A percentile compares a stretch with the other conserved stretches of the same genome.
Evolutionary conservation across 30 jellyfish, hydroid and myxozoan species (phyloP).

Genomic region (Chironex yamaguchii): DNA sequence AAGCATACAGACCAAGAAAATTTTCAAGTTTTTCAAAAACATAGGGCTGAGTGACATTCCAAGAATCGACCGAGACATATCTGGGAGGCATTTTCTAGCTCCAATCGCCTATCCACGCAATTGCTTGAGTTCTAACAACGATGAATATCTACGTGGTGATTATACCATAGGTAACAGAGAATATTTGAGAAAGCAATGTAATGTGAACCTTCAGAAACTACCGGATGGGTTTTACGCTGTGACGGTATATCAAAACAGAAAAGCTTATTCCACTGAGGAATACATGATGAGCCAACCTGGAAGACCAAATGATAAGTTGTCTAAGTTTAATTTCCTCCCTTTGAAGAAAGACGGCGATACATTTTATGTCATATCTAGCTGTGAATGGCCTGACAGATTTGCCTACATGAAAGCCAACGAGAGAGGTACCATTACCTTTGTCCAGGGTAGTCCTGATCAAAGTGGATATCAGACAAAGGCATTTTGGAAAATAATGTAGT

Average conservation of each 20-base stretch:
- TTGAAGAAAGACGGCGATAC: no score
- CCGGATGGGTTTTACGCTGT: neutral
- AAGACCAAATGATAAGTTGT: neutral
- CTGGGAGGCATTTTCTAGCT: neutral
- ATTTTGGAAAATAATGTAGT: no score
- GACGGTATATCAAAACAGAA: neutral
- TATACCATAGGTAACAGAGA: neutral
- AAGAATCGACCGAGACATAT: neutral
- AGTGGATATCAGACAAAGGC: neutral
- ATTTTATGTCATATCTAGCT: neutral
- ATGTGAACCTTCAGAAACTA: neutral
- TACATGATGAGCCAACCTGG: neutral
- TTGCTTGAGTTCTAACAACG: neutral
- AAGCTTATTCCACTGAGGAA: neutral
- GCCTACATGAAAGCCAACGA: neutral
- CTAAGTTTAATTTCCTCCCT: neutral
- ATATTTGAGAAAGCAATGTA: neutral
- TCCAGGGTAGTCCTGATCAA: neutral
- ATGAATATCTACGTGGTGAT: neutral
- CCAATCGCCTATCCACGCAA: neutral
- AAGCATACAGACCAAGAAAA: neutral
- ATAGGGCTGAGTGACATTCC: neutral
- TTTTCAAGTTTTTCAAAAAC: neutral
- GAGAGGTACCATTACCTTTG: neutral
- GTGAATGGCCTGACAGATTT: neutral